phyloP scores from a whole-genome alignment of 1,140 invertebrate species.

The Phortica variegata region DNA sequence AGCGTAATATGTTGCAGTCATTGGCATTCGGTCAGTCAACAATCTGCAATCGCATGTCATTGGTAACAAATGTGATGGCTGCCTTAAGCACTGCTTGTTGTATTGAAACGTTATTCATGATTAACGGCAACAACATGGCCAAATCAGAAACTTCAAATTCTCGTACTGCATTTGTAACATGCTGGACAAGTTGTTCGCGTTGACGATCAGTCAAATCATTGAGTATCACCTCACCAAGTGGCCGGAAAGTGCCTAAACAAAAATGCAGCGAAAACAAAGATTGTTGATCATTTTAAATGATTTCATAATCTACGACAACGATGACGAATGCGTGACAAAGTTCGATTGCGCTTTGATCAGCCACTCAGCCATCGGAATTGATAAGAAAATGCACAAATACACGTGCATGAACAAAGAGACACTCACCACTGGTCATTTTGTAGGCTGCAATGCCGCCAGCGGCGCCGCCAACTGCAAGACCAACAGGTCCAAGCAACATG shows the following conservation, averaged over 20 bases:
- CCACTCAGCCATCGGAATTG: not conserved
- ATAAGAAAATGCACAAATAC: not conserved
- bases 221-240: conserved; percentile 43
- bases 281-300: not conserved
- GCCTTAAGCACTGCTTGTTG: conserved; percentile 44
- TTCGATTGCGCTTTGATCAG: too few relatives aligned
- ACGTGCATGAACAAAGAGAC: not conserved
- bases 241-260: conserved; percentile 34
- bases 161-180: conserved; percentile 34
- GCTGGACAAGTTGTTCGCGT: conserved; percentile 39
- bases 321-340: not conserved
- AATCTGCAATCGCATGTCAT: conserved; percentile 46
- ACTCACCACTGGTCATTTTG: conserved; percentile 43
- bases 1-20: too few relatives aligned
- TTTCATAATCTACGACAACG: not conserved
- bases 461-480: conserved; percentile 44
- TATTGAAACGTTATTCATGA: conserved; percentile 34
- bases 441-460: conserved; percentile 47
- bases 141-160: conserved; percentile 41
- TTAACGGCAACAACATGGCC: conserved; percentile 39
- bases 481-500: conserved; percentile 41
- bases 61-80: conserved; percentile 38
- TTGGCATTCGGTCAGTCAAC: conserved; percentile 49
- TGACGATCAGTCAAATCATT: conserved; percentile 46
- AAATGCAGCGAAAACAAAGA: not conserved